Evolutionary conservation across 2,797 vertebrate genomes (phyloP).

Genomic region (Danio choprae): DNA sequence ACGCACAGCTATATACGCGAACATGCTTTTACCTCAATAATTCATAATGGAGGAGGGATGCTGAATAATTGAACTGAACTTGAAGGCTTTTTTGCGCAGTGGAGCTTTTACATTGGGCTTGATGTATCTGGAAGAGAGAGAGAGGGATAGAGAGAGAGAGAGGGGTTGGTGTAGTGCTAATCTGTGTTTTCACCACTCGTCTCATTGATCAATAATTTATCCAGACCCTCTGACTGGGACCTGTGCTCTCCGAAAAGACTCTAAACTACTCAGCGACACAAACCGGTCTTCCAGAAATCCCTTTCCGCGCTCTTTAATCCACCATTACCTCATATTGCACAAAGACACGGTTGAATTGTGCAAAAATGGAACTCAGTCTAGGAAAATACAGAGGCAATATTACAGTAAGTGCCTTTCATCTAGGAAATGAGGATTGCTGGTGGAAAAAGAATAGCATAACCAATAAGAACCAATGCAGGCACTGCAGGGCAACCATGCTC

Average conservation of each 20-base stretch:
- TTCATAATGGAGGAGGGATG: constrained; percentile 84
- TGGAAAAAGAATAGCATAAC: constrained; percentile 61
- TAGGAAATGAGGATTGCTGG: constrained; percentile 73
- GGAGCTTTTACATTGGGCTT: constrained; percentile 81
- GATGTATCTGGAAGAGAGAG: constrained; percentile 74
- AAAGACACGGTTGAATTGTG: constrained; percentile 64
- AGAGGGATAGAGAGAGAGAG: constrained; percentile 11
- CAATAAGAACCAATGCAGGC: constrained; percentile 66
- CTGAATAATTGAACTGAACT: constrained; percentile 88
- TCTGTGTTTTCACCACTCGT: constrained; percentile 80
- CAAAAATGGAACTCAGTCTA: constrained; percentile 54
- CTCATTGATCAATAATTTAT: constrained; percentile 86
- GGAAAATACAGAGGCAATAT: constrained; percentile 67
- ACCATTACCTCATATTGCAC: constrained; percentile 55
- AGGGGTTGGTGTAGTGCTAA: constrained; percentile 78
- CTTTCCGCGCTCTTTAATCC: constrained; percentile 65
- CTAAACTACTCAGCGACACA: constrained; percentile 68
- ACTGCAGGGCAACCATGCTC: constrained; percentile 66
- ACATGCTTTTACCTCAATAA: constrained; percentile 89
- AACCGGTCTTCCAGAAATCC: constrained; percentile 17
- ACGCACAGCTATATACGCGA: constrained; percentile 75
- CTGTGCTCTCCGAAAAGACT: constrained; percentile 73
- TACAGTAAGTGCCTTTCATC: constrained; percentile 73
- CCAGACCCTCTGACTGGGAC: constrained; percentile 77
- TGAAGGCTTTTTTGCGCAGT: constrained; percentile 84